Evolutionary conservation across 2,113 vertebrate species (phyloP), one percentile per base, ranked within the genome.

Genomic region (Phasianus colchicus): DNA sequence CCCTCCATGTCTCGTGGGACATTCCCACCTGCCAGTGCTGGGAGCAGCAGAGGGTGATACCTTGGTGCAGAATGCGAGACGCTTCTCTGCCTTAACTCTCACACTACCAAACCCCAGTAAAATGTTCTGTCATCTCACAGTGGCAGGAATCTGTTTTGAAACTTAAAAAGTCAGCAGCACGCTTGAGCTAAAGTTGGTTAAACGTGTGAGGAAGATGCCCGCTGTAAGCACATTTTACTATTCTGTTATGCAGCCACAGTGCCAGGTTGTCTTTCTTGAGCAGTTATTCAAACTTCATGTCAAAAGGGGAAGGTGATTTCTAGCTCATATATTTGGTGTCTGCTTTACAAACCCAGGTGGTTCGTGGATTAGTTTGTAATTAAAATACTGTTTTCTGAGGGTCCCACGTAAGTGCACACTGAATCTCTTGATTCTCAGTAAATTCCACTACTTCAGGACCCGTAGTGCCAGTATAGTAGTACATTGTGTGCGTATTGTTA

Each of bases 141-240:
- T 60, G 66, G 29, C 40, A 47, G 55, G 80, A 83, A 63, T 15
- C 42, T 52, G 11, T 54, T 84, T 77, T 30, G 34, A 75, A 74
- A 58, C 22, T 45, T 55, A 18, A 15, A 29, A 64, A 80, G 34
- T 57, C 47, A 76, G 5, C 50, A n/a, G 32, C 15, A 24, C 34
- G 30, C 13, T 42, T 54, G 30, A 15, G 14, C 13, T 61, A 5
- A 30, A 70, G 54, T 61, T 4, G 20, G 43, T 47, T 5, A 48
- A 42, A 1, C 48, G n/a, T 78, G 29, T 45, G 38, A 75, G 38
- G 61, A 74, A 38, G 32, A 1, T 14, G 1, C 4, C 20, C 52
- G 20, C 43, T 1, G 0, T 22, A 15, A 48, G 34, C 20, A 8
- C 0, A 0, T 64, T 58, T 54, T 54, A 21, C 22, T 13, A 16